Evolutionary conservation across 2,797 vertebrate genomes (phyloP).

Genomic region (Crocidura indochinensis): DNA sequence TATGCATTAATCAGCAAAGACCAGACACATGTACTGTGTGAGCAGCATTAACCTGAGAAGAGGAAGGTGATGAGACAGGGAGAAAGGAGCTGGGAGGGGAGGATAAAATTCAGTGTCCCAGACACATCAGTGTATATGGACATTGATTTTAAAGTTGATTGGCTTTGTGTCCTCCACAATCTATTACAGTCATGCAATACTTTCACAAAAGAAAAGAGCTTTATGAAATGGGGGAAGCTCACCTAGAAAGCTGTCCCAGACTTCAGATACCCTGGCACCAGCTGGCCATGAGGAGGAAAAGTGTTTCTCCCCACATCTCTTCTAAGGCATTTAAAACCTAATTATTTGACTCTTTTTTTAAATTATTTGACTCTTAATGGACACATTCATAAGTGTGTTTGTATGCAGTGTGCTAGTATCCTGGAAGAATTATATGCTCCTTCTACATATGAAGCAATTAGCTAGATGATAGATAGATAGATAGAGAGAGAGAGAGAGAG

Average conservation of each 20-base stretch:
- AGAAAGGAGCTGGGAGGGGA: neutral
- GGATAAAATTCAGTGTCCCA: neutral
- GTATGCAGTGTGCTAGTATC: neutral
- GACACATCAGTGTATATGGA: neutral
- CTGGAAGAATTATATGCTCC: constrained; percentile 54
- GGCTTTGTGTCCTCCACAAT: neutral
- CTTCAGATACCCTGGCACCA: neutral
- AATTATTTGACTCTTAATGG: constrained; percentile 78
- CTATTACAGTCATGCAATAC: neutral
- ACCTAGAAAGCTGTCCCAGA: neutral
- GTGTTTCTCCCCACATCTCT: neutral
- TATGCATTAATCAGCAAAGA: constrained; percentile 52
- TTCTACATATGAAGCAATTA: constrained; percentile 37
- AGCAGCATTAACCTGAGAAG: neutral
- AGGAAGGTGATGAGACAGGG: neutral
- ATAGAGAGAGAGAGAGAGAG: too few relatives aligned
- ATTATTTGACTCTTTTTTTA: constrained; percentile 73
- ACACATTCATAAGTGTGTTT: constrained; percentile 65
- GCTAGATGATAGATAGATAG: neutral
- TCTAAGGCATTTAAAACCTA: constrained; percentile 67
- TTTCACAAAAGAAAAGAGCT: constrained; percentile 3
- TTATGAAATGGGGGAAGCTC: too few relatives aligned
- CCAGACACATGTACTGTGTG: neutral
- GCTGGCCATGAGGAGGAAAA: neutral
- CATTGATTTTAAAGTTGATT: neutral